These are phyloP conservation scores for Diadromus collaris DNA, from an alignment of 2,888 invertebrate species.

Conservation along the genomic window DNA sequence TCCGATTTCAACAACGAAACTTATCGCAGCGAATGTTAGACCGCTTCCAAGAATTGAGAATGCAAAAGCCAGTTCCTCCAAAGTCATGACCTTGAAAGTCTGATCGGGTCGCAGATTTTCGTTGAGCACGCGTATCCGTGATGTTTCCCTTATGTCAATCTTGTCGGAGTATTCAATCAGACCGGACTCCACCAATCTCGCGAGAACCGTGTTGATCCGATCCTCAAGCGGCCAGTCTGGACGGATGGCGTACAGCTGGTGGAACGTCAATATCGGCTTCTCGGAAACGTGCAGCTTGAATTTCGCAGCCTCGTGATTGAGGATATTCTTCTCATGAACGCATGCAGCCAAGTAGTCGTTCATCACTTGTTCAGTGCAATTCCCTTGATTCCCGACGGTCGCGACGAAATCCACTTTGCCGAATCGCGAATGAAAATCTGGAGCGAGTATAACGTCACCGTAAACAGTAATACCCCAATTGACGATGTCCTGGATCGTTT, in stretches of 20 bases:
- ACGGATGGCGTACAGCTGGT: not conserved
- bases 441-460: not conserved
- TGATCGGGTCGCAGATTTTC: not conserved
- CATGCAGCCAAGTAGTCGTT: conserved; percentile 2
- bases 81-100: not conserved
- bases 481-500: not conserved
- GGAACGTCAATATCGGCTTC: not conserved
- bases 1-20: conserved; percentile 1
- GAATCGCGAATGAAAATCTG: not conserved
- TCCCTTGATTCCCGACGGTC: not conserved
- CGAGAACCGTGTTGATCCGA: not conserved
- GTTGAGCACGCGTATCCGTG: not conserved
- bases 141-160: not conserved
- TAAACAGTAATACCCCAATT: not conserved
- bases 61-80: not conserved
- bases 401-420: not conserved
- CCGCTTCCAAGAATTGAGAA: conserved; percentile 17
- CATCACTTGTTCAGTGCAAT: not conserved
- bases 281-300: not conserved
- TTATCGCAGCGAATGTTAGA: not conserved
- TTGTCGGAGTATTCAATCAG: not conserved
- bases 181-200: not conserved
- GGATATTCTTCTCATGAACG: not conserved
- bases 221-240: conserved; percentile 17
- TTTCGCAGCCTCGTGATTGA: not conserved